Conservation (phyloP, 2,888 invertebrate genomes). For the Pyrrhosoma nymphula region DNA sequence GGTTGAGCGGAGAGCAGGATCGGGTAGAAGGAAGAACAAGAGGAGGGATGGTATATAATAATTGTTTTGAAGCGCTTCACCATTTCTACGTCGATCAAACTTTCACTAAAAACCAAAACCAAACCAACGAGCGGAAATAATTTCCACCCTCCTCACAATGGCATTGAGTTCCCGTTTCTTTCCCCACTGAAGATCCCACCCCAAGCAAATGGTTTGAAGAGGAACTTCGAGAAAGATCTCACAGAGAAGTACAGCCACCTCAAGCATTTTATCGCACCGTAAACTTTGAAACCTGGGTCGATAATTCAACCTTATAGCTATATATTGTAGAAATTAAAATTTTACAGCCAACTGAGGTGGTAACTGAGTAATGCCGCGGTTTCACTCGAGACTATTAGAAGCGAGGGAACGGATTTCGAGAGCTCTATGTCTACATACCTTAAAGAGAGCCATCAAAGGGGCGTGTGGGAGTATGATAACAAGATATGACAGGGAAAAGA, state of each 20-base stretch:
- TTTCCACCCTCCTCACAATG: background rate
- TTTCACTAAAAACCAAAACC: background rate
- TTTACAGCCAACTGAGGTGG: too few species aligned
- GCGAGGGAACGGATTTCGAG: too few species aligned
- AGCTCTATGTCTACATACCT: too few species aligned
- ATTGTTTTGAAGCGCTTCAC: background rate
- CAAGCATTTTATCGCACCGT: background rate
- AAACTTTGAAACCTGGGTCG: background rate
- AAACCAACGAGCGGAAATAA: background rate
- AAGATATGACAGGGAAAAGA: too few species aligned
- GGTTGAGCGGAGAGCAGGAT: background rate
- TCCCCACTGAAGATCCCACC: background rate
- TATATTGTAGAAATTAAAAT: too few species aligned
- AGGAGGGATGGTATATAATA: background rate
- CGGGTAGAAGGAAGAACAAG: background rate
- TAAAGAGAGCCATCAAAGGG: too few species aligned
- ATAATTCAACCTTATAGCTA: too few species aligned
- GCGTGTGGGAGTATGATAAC: too few species aligned
- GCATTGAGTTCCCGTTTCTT: background rate
- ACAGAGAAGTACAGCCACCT: background rate
- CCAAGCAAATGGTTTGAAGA: background rate
- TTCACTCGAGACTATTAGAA: too few species aligned
- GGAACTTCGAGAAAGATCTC: background rate
- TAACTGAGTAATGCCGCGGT: too few species aligned
- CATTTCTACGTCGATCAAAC: background rate